Conservation (phyloP, 92 coral and sea anemone genomes). For the Zoanthus solanderi region DNA sequence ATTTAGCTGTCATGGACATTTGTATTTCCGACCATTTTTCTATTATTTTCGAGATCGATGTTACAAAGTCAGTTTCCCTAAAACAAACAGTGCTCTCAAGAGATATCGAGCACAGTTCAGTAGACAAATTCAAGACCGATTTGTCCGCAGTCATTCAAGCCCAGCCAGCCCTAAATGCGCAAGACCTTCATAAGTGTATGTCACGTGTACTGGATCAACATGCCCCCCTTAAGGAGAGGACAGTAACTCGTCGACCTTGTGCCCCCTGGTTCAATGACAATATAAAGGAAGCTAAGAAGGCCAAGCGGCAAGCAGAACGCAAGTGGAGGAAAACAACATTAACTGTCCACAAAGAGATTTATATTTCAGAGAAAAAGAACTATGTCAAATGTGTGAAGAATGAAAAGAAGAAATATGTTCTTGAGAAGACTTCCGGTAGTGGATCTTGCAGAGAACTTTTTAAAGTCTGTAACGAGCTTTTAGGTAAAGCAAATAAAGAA, state of each 20-base stretch:
- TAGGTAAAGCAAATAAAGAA: neutral
- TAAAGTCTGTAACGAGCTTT: neutral
- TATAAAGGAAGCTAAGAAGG: neutral
- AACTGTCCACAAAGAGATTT: neutral
- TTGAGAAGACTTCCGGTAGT: neutral
- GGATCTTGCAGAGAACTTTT: neutral
- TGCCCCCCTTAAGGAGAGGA: neutral
- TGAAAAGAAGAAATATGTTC: neutral
- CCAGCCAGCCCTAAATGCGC: too few species aligned
- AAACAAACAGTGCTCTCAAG: neutral
- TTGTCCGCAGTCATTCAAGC: too few species aligned
- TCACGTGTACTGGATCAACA: neutral
- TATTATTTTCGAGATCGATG: neutral
- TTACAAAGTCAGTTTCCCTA: neutral
- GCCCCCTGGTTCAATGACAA: neutral
- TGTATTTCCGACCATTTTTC: neutral
- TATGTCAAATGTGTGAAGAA: neutral
- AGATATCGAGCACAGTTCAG: neutral
- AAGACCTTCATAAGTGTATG: neutral
- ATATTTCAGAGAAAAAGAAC: neutral
- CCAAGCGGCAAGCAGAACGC: neutral
- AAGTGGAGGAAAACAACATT: neutral
- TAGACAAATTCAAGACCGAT: neutral
- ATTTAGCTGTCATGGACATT: neutral
- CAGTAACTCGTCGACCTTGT: neutral